Evolutionary conservation across 2,888 invertebrate species (phyloP).

Genomic region (Acrobasis consociella): DNA sequence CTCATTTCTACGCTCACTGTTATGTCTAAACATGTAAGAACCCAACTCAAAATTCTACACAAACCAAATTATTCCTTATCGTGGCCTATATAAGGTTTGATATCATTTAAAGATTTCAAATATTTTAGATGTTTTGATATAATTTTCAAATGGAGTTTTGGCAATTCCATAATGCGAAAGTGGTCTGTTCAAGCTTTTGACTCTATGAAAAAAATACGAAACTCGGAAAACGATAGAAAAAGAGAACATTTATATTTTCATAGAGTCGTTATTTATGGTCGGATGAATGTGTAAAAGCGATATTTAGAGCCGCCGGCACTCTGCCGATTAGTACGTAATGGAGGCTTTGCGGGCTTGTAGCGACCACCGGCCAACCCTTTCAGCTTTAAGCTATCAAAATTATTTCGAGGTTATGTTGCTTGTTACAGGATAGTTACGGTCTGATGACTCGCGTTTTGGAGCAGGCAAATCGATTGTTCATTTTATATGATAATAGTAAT

Average conservation of each 20-base stretch:
- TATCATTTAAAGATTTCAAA: slow-evolving; percentile 31
- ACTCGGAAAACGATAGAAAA: slow-evolving; percentile 80
- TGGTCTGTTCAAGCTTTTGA: slow-evolving; percentile 83
- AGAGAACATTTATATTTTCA: slow-evolving; percentile 81
- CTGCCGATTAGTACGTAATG: slow-evolving; percentile 77
- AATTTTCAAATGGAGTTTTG: slow-evolving; percentile 74
- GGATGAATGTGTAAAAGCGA: slow-evolving; percentile 78
- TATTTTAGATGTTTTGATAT: slow-evolving; percentile 49
- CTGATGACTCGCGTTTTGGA: slow-evolving; percentile 37
- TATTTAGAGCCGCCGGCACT: slow-evolving; percentile 79
- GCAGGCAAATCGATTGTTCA: slow-evolving; percentile 22
- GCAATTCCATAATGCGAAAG: slow-evolving; percentile 83
- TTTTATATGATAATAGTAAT: not conserved
- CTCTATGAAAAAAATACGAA: slow-evolving; percentile 79
- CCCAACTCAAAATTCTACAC: slow-evolving; percentile 37
- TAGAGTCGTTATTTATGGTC: slow-evolving; percentile 81
- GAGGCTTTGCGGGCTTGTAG: slow-evolving; percentile 53
- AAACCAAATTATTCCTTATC: slow-evolving; percentile 37
- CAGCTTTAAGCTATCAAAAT: slow-evolving; percentile 76
- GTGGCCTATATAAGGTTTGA: slow-evolving; percentile 35
- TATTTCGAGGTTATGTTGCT: slow-evolving; percentile 62
- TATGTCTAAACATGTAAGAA: slow-evolving; percentile 45
- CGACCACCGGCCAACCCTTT: slow-evolving; percentile 64
- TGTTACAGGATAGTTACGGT: slow-evolving; percentile 45
- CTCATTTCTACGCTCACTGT: slow-evolving; percentile 82